These are phyloP conservation scores for Pygocentrus nattereri DNA, from an alignment of 2,797 vertebrate species.

Conservation along the genomic window DNA sequence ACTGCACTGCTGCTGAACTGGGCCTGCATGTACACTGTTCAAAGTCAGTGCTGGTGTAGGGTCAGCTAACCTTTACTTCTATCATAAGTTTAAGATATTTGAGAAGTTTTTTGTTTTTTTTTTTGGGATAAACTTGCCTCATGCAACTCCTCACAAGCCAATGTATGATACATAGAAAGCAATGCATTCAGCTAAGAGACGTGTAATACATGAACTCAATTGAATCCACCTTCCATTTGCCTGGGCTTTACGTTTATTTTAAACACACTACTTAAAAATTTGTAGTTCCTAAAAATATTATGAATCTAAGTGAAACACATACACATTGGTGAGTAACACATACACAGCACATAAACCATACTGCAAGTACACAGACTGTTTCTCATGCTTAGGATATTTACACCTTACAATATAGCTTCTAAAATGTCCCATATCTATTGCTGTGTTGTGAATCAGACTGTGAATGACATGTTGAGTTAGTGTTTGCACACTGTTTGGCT, in stretches of 20 bases:
- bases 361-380: neutral
- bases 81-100: neutral
- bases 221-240: neutral
- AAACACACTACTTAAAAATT: neutral
- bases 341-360: neutral
- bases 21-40: neutral
- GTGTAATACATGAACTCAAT: neutral
- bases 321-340: neutral
- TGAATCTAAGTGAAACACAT: neutral
- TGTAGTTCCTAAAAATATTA: neutral
- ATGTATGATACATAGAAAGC: neutral
- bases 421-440: neutral
- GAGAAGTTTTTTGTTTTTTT: neutral
- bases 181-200: neutral
- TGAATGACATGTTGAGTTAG: constrained; percentile 58
- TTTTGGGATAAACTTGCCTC: neutral
- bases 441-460: neutral
- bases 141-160: neutral
- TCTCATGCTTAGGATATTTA: neutral
- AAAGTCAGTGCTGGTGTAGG: neutral
- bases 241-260: neutral
- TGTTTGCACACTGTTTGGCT: constrained; percentile 54
- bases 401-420: neutral
- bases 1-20: neutral
- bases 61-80: neutral